Conservation (phyloP, 2,113 vertebrate species). For the Platichthys stellatus region DNA sequence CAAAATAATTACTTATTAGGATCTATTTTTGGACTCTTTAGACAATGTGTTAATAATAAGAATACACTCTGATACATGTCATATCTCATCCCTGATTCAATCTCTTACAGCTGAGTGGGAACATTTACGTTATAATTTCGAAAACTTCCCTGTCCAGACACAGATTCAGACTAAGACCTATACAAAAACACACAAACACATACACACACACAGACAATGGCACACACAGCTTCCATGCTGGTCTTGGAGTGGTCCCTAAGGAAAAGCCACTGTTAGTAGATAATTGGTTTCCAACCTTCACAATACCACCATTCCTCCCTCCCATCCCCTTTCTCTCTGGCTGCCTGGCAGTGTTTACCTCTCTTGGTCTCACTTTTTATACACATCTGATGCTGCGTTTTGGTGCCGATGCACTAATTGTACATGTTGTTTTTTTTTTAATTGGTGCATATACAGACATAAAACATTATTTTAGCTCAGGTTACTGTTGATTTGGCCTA, state of each 20-base stretch:
- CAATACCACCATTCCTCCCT: conserved; percentile 19
- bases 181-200: conserved; percentile 42
- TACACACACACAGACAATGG: neutral
- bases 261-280: conserved; percentile 53
- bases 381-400: conserved; percentile 21
- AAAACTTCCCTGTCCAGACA: conserved; percentile 49
- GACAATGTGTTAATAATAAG: neutral
- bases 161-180: conserved; percentile 28
- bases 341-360: neutral
- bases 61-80: neutral
- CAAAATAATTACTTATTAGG: neutral
- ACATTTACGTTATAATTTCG: conserved; percentile 57
- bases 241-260: conserved; percentile 46
- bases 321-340: conserved; percentile 1
- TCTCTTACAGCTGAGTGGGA: conserved; percentile 28
- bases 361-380: neutral
- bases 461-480: neutral
- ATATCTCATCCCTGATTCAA: neutral
- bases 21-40: neutral
- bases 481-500: neutral
- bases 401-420: conserved; percentile 11
- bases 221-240: conserved; percentile 27
- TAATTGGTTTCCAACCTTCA: conserved; percentile 69
- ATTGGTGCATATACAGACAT: neutral
- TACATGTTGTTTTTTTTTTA: neutral